A percentile compares a stretch with the other conserved stretches of the same genome.
Conservation (phyloP, 2,888 invertebrate species). For the Meteorus cinctellus region DNA sequence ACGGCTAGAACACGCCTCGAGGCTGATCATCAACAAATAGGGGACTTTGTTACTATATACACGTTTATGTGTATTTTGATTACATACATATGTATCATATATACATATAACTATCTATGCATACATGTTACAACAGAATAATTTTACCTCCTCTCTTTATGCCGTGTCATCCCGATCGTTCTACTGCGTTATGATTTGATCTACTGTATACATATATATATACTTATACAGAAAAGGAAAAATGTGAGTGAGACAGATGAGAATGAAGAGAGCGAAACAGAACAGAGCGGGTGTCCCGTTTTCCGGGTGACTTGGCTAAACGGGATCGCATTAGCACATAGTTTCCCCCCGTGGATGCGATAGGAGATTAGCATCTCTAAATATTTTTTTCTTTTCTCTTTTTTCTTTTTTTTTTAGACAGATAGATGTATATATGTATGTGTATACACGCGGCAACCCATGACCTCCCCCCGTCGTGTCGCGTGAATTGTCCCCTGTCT, state of each 20-base stretch:
- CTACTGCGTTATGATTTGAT: slow-evolving; percentile 41
- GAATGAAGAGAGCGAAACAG: slow-evolving; percentile 50
- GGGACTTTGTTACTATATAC: slow-evolving; percentile 55
- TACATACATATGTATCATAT: slow-evolving; percentile 4
- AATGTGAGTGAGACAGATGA: slow-evolving; percentile 34
- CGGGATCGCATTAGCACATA: slow-evolving; percentile 71
- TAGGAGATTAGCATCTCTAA: slow-evolving; percentile 70
- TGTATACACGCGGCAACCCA: slow-evolving; percentile 40
- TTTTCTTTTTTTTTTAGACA: too few relatives aligned
- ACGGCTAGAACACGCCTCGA: slow-evolving; percentile 33
- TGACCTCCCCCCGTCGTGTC: slow-evolving; percentile 30
- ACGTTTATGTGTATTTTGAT: background rate
- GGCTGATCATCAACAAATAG: slow-evolving; percentile 70
- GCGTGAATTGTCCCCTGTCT: slow-evolving; percentile 27
- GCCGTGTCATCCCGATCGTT: slow-evolving; percentile 39
- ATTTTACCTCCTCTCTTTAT: slow-evolving; percentile 23
- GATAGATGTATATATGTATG: background rate
- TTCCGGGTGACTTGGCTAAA: slow-evolving; percentile 73
- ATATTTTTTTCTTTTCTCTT: slow-evolving; percentile 59
- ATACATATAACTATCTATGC: slow-evolving; percentile 7
- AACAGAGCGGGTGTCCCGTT: slow-evolving; percentile 70
- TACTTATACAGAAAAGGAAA: slow-evolving; percentile 21
- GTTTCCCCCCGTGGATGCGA: slow-evolving; percentile 60
- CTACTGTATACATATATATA: slow-evolving; percentile 24
- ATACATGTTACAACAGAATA: slow-evolving; percentile 43